Percentiles rank a stretch among this genome's conserved stretches.
These are phyloP conservation scores for Sarcophaga rosellei DNA, from an alignment of 2,888 invertebrate species.

Conservation along the genomic window DNA sequence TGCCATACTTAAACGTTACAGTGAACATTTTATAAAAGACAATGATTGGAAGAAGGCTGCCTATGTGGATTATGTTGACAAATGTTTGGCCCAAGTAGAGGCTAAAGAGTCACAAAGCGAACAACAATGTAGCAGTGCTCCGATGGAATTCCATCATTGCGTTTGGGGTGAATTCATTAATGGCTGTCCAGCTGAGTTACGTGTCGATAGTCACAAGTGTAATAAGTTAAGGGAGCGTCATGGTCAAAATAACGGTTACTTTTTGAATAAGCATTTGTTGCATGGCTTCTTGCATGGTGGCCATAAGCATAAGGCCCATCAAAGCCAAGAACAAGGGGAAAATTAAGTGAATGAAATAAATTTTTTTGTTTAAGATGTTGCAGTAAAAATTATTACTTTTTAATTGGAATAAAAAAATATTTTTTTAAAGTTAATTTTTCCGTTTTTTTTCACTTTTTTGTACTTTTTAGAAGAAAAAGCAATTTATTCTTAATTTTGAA, in stretches of 20 bases:
- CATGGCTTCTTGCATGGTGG: slow-evolving; percentile 64
- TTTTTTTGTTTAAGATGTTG: not conserved
- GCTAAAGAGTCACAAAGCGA: slow-evolving; percentile 22
- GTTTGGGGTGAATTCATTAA: slow-evolving; percentile 71
- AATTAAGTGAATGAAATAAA: not conserved
- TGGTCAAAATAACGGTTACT: slow-evolving; percentile 64
- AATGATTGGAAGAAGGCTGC: slow-evolving; percentile 68
- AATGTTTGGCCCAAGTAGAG: slow-evolving; percentile 69
- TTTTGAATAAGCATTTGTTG: slow-evolving; percentile 69
- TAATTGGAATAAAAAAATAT: no score
- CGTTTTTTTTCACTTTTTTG: not conserved
- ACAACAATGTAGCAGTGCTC: slow-evolving; percentile 68
- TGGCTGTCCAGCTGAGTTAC: slow-evolving; percentile 72
- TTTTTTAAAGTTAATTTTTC: no score
- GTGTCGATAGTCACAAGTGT: slow-evolving; percentile 70
- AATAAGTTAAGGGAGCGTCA: slow-evolving; percentile 71
- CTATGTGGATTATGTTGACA: slow-evolving; percentile 70
- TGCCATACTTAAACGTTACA: slow-evolving; percentile 43
- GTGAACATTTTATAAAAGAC: slow-evolving; percentile 63
- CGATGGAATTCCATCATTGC: slow-evolving; percentile 71
- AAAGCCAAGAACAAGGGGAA: slow-evolving; percentile 10
- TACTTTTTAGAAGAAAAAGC: slow-evolving; percentile 12
- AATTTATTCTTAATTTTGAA: slow-evolving; percentile 36
- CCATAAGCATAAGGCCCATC: slow-evolving; percentile 31
- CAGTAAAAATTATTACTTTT: no score